Evolutionary conservation across 2,113 vertebrate species (phyloP).

Genomic region (Dolichallabes microphthalmus): DNA sequence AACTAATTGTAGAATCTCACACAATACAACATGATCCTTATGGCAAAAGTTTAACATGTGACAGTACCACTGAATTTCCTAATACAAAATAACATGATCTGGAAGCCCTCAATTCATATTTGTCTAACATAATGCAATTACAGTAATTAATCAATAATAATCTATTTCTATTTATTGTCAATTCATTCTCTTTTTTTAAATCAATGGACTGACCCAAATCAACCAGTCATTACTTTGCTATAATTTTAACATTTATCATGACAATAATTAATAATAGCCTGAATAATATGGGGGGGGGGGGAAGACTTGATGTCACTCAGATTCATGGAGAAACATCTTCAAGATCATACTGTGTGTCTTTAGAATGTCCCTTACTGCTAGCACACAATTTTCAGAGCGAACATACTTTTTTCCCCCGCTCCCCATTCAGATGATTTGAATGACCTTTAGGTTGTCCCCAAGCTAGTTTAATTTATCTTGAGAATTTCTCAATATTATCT

Average conservation of each 20-base stretch:
- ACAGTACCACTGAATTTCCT: neutral
- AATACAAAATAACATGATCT: neutral
- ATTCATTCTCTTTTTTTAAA: neutral
- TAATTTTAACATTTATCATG: too few species aligned
- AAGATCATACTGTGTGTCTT: too few species aligned
- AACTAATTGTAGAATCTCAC: neutral
- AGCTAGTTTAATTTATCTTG: too few species aligned
- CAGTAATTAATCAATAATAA: neutral
- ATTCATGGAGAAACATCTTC: too few species aligned
- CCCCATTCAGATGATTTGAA: too few species aligned
- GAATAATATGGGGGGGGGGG: too few species aligned
- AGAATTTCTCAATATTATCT: neutral
- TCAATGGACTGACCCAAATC: neutral
- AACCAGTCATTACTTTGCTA: neutral
- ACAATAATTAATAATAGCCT: too few species aligned
- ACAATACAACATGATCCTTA: neutral
- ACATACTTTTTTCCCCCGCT: neutral
- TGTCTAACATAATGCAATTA: neutral
- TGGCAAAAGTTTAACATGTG: neutral
- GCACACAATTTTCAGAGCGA: neutral
- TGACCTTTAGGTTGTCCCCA: too few species aligned
- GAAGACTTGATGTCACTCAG: too few species aligned
- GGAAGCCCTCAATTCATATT: neutral
- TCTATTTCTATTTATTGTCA: neutral
- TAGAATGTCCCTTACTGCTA: too few species aligned